Evolutionary conservation across 2,888 invertebrate genomes (phyloP), one percentile per base, ranked within the genome.

Genomic region (Anthrax anthrax): DNA sequence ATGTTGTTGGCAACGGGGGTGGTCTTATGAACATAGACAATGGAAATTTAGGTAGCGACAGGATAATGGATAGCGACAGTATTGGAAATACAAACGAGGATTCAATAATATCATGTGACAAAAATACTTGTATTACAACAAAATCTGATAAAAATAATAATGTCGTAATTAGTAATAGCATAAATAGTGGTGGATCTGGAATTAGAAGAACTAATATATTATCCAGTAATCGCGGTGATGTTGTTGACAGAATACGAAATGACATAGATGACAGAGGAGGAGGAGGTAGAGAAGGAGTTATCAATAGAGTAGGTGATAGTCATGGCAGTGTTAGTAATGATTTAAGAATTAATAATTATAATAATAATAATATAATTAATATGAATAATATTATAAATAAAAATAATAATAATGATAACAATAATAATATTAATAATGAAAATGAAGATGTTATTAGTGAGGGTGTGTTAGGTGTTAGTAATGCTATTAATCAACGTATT

Each of bases 401-500:
- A 16, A 36, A 12, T n/a, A 36, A 16, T 36, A 36, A 12, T 4
- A 36, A 36, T 36, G 14, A 14, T 40, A 23, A 8, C 4, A 40
- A 27, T n/a, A 13, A 6, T 16, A 40, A n/a, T 23, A 40, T 34
- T 18, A 29, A 18, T 18, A 17, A 43, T 19, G 19, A 27, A 32
- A 34, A 23, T 39, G 40, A 39, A 18, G 40, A n/a, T 47, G 39
- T 43, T 36, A 43, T 43, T 34, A 41, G 5, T 17, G 18, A 18
- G 9, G 18, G 18, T 18, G 32, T 27, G 16, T 19, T 39, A 32
- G 29, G 43, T 36, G 40, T 47, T 47, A 52, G 38, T 44, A 52
- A 14, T 44, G 42, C 40, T 44, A 53, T 46, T 46, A 44, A 47
- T 46, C 51, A 51, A 43, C 47, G 44, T 46, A 43, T 49, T 36